Conservation (phyloP, 1,140 invertebrate genomes). For the Goniozus legneri region DNA sequence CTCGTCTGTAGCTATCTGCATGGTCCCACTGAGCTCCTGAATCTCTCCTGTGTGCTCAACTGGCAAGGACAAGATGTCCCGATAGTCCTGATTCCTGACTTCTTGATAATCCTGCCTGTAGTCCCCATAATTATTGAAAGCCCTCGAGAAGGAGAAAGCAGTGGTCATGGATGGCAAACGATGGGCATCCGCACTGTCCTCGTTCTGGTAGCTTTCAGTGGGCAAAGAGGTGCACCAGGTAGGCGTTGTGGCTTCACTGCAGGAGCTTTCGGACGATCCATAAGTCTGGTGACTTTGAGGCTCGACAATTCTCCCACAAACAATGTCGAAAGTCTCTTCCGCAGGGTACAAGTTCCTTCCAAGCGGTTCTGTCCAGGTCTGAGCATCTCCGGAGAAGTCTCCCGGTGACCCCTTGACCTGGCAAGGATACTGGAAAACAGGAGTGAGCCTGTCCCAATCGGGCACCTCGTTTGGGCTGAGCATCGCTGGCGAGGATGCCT, state of each 20-base stretch:
- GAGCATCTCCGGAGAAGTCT: too few species aligned
- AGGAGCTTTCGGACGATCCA: slow-evolving; percentile 30
- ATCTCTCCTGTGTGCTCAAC: slow-evolving; percentile 17
- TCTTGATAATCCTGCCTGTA: slow-evolving; percentile 16
- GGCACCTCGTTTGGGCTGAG: slow-evolving; percentile 21
- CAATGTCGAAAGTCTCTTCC: too few species aligned
- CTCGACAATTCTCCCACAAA: too few species aligned
- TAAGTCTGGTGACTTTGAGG: too few species aligned
- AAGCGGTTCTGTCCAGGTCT: too few species aligned
- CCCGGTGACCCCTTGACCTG: too few species aligned
- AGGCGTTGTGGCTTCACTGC: slow-evolving; percentile 35
- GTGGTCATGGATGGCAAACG: slow-evolving; percentile 40
- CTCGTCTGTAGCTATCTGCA: slow-evolving; percentile 34
- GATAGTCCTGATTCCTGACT: slow-evolving; percentile 1
- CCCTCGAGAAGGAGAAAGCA: slow-evolving; percentile 45
- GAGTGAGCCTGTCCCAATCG: slow-evolving; percentile 40
- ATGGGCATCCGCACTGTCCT: slow-evolving; percentile 9
- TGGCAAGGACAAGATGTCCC: slow-evolving; percentile 10
- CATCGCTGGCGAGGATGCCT: slow-evolving; percentile 15
- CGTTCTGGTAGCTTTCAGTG: slow-evolving; percentile 1
- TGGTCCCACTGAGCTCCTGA: neutral
- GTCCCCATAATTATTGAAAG: slow-evolving; percentile 29
- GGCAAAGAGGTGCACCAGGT: too few species aligned
- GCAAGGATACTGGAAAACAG: slow-evolving; percentile 35
- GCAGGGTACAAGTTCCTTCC: too few species aligned